Conservation (phyloP, 1,140 invertebrate genomes). For the Thrips palmi region DNA sequence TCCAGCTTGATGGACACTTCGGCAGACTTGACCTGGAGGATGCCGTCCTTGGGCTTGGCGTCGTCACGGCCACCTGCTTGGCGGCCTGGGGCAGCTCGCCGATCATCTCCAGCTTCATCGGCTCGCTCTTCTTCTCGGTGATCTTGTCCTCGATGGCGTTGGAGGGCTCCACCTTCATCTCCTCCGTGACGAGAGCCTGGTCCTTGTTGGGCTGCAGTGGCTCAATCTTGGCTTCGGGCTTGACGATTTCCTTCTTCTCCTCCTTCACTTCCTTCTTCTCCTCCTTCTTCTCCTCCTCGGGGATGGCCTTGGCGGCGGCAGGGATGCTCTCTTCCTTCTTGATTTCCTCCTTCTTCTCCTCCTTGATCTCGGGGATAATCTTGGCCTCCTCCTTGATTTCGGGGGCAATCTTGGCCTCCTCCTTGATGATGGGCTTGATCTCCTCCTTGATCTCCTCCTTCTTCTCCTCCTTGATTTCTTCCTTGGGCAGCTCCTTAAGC, state of each 20-base stretch:
- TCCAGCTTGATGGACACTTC: not conserved
- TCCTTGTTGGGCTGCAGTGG: no score
- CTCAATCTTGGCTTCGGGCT: no score
- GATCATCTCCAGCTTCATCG: not conserved
- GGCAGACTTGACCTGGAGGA: no score
- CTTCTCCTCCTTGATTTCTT: not conserved
- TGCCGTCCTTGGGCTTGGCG: no score
- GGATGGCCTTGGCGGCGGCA: conserved; percentile 2
- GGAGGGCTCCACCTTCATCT: no score
- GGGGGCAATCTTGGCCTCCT: conserved; percentile 3
- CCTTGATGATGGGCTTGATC: conserved; percentile 3
- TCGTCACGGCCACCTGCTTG: no score
- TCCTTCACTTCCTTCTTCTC: conserved; percentile 4
- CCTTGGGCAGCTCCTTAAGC: conserved; percentile 5
- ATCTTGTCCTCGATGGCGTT: not conserved
- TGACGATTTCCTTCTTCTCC: conserved; percentile 9
- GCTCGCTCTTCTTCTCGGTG: not conserved
- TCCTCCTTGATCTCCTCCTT: conserved; percentile 6
- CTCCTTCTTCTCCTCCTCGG: conserved; percentile 1
- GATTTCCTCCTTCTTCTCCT: conserved; percentile 1
- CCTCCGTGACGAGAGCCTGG: no score
- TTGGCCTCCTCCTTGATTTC: conserved; percentile 8
- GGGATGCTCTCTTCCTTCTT: not conserved
- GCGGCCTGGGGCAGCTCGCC: no score
- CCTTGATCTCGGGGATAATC: not conserved